These are phyloP conservation scores for Distichodus sexfasciatus DNA, from an alignment of 2,797 vertebrate genomes.

Conservation along the genomic window DNA sequence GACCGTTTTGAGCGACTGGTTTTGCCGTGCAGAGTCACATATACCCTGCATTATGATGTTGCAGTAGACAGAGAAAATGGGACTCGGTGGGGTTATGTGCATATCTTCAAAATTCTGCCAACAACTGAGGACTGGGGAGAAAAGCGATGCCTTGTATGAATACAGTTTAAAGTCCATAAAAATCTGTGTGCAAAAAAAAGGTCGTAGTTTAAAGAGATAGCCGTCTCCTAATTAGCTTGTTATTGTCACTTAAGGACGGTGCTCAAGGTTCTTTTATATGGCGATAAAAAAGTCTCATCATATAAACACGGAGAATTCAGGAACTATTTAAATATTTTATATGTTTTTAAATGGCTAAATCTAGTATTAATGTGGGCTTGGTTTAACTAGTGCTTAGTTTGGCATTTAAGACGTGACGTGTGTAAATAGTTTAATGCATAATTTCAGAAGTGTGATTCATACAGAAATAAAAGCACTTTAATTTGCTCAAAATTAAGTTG, in stretches of 20 bases:
- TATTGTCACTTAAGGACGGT: background rate
- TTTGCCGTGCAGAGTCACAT: background rate
- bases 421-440: no score
- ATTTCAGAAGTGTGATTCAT: no score
- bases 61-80: background rate
- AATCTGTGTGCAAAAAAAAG: background rate
- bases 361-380: no score
- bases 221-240: background rate
- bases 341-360: no score
- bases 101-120: background rate
- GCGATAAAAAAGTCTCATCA: background rate
- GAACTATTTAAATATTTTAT: background rate
- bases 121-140: background rate
- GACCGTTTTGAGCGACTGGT: no score
- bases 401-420: no score
- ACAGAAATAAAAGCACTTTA: no score
- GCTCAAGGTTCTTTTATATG: background rate
- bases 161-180: background rate
- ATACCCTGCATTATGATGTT: no score
- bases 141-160: background rate
- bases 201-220: background rate
- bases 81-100: background rate
- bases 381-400: no score
- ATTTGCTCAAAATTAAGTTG: no score
- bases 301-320: background rate